Evolutionary conservation across 92 coral and sea anemone species (phyloP), one percentile per base, ranked within the genome.

Genomic region (Zoanthus gigantus): DNA sequence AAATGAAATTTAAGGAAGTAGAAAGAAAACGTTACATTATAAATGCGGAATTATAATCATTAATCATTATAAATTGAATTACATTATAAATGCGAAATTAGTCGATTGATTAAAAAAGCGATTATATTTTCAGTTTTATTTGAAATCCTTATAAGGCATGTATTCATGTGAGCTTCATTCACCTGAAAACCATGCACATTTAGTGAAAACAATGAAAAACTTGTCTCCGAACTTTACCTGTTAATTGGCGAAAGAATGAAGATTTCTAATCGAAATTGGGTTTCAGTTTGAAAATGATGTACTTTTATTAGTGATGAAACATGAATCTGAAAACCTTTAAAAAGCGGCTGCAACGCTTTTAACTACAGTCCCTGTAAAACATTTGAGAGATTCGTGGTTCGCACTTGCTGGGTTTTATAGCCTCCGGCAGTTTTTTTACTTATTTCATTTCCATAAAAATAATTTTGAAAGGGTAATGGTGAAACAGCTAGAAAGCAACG

Each of bases 401-500:
- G 84, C 56, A 4, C 84, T 80, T 80, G 84, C 75, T 46, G 85
- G 12, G 75, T 16, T 48, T 23, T 66, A 18, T 81, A 42, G 85
- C 85, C 85, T 34, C 37, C 63, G 85, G 85, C 76, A 66, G 3
- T 23, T 44, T 66, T 81, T 69, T 12, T 46, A 11, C 15, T 2
- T 10, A 54, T 63, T 29, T 79, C 13, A 47, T 75, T 75, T 31
- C 79, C 58, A 46, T 77, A 34, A 9, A 69, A 77, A 52, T 53
- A 28, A 16, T 10, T 31, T 16, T 45, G 85, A 23, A 65, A 69
- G 47, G 16, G 52, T 18, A 11, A 81, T 66, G 75, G 47, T 46
- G 28, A 46, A 81, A 11, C 85, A 81, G 75, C n/a, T 81, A 74
- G 46, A 81, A 7, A 65, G 65, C 85, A 71, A 69, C 73, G 85